These are phyloP conservation scores for Laspeyria flexula DNA, from an alignment of 2,888 invertebrate species.

Conservation along the genomic window DNA sequence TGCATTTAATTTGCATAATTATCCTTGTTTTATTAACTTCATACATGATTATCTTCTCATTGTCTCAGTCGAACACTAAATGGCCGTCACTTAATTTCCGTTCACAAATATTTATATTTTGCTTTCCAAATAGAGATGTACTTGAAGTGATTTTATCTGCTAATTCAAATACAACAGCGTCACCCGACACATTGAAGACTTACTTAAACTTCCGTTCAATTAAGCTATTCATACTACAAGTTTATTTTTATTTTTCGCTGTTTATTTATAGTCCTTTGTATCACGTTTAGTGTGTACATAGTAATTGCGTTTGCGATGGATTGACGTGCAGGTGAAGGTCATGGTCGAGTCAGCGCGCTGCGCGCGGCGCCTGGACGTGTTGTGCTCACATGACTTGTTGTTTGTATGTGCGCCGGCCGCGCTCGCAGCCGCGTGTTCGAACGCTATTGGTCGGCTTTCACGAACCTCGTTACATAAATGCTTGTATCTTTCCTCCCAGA, in stretches of 20 bases:
- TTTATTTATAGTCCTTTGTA: constrained; percentile 53
- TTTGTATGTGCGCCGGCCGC: constrained; percentile 48
- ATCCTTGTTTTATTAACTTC: constrained; percentile 24
- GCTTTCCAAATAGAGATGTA: constrained; percentile 29
- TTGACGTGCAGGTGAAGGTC: constrained; percentile 71
- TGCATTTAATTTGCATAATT: constrained; percentile 38
- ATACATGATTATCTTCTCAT: constrained; percentile 18
- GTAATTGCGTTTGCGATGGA: constrained; percentile 56
- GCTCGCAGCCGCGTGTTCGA: constrained; percentile 55
- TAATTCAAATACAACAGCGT: constrained; percentile 39
- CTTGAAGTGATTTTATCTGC: constrained; percentile 38
- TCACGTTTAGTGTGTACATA: constrained; percentile 49
- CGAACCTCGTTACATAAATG: constrained; percentile 51
- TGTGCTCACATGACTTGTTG: constrained; percentile 72
- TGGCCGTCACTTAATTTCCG: constrained; percentile 30
- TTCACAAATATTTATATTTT: constrained; percentile 30
- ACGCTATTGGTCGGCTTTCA: constrained; percentile 65
- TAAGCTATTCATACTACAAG: constrained; percentile 41
- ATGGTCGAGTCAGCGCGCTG: constrained; percentile 66
- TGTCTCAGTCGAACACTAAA: constrained; percentile 19
- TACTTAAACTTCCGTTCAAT: constrained; percentile 52
- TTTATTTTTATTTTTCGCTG: constrained; percentile 33
- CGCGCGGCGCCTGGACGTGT: constrained; percentile 64
- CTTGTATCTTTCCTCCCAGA: not conserved
- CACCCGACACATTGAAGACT: constrained; percentile 41